phyloP scores from a whole-genome alignment of 2,797 vertebrate species.

The Gobio occitaniae region DNA sequence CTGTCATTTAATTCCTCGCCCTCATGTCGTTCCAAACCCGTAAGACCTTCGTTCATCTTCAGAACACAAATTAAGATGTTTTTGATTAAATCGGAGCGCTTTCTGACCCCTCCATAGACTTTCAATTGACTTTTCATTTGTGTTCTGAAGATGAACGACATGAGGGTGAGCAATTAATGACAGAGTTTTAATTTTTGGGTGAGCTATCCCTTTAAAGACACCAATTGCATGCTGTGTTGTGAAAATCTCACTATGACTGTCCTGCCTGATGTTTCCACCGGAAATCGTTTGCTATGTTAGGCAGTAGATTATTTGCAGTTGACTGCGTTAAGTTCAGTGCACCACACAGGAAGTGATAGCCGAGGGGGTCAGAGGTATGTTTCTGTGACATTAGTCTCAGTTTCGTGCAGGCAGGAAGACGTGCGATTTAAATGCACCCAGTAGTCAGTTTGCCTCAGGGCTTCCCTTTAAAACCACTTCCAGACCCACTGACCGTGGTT shows the following conservation, averaged over 20 bases:
- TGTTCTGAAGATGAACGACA: too few relatives aligned
- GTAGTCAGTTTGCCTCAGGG: conserved; percentile 17
- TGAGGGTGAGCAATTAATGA: too few relatives aligned
- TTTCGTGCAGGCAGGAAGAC: conserved; percentile 29
- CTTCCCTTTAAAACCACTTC: conserved; percentile 24
- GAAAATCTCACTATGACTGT: background rate
- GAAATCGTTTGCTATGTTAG: background rate
- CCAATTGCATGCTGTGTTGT: background rate
- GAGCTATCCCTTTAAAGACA: background rate
- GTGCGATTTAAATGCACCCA: conserved; percentile 9
- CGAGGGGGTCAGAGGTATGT: conserved; percentile 32
- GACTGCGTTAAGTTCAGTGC: background rate
- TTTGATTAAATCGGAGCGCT: too few relatives aligned
- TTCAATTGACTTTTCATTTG: too few relatives aligned
- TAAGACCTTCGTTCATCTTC: too few relatives aligned
- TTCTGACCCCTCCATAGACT: too few relatives aligned
- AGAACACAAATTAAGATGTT: too few relatives aligned
- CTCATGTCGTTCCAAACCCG: too few relatives aligned
- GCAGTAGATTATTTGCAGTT: background rate
- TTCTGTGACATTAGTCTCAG: conserved; percentile 40
- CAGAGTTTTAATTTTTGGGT: too few relatives aligned
- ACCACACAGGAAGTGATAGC: conserved; percentile 50
- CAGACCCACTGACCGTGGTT: conserved; percentile 12
- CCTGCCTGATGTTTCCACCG: background rate
- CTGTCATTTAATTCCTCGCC: too few relatives aligned